Percentiles rank a stretch among this genome's conserved stretches.
phyloP scores from a whole-genome alignment of 2,113 vertebrate genomes.

The Tympanuchus pallidicinctus region DNA sequence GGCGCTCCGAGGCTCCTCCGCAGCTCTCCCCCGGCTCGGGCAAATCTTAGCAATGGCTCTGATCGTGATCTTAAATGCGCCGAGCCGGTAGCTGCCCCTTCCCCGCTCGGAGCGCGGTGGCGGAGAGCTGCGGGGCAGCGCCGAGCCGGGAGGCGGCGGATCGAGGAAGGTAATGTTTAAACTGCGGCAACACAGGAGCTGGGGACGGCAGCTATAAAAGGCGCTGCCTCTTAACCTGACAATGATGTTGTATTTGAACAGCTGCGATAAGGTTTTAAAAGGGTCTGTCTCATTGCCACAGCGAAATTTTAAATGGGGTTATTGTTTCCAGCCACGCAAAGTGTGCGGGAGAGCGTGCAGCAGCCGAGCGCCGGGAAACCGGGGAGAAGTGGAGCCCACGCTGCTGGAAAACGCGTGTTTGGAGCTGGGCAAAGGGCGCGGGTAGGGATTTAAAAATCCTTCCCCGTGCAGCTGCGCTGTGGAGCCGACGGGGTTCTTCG shows the following conservation, averaged over 20 bases:
- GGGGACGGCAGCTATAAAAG: conserved; percentile 71
- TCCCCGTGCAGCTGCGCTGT: conserved; percentile 30
- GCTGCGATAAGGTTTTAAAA: conserved; percentile 84
- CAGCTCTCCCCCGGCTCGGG: conserved; percentile 38
- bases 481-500: background rate
- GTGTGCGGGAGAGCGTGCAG: conserved; percentile 51
- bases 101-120: background rate
- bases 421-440: background rate
- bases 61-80: conserved; percentile 52
- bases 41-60: conserved; percentile 70
- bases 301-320: conserved; percentile 78
- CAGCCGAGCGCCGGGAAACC: conserved; percentile 61
- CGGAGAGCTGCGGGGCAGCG: background rate
- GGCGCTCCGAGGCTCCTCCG: conserved; percentile 26
- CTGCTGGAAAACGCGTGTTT: background rate
- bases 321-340: conserved; percentile 75
- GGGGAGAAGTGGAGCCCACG: conserved; percentile 17
- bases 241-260: conserved; percentile 91
- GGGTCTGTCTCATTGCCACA: conserved; percentile 87
- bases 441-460: background rate
- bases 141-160: conserved; percentile 16
- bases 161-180: conserved; percentile 70
- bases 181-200: conserved; percentile 43
- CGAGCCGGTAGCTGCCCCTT: background rate
- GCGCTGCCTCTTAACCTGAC: conserved; percentile 85